Evolutionary conservation across 2,797 vertebrate genomes (phyloP).

Genomic region (Chaetophractus vellerosus): DNA sequence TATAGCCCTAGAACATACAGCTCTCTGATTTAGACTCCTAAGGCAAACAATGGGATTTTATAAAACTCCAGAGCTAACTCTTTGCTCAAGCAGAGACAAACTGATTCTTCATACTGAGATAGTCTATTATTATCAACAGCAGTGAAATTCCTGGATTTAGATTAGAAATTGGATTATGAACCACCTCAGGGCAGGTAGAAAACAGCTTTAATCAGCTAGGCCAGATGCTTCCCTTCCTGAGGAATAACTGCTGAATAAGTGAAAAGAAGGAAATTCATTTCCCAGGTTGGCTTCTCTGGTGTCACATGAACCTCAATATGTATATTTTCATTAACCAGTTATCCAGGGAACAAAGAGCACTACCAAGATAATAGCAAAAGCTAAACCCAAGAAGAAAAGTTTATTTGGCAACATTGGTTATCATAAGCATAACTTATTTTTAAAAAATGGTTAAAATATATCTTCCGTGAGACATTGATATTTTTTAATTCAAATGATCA

Average conservation of each 20-base stretch:
- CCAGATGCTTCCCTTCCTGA: constrained; percentile 71
- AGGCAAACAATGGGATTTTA: not conserved
- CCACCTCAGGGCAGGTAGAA: constrained; percentile 67
- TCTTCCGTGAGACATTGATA: constrained; percentile 44
- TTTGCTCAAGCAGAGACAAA: constrained; percentile 20
- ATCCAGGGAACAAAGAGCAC: constrained; percentile 66
- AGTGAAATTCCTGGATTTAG: constrained; percentile 62
- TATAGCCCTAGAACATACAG: not conserved
- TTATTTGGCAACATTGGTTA: constrained; percentile 18
- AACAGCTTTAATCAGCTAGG: constrained; percentile 66
- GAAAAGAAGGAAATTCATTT: constrained; percentile 69
- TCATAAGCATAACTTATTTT: not conserved
- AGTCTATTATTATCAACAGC: constrained; percentile 20
- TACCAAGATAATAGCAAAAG: constrained; percentile 48
- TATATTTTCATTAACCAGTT: constrained; percentile 74
- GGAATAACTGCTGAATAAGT: constrained; percentile 69
- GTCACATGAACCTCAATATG: constrained; percentile 37
- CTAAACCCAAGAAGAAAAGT: constrained; percentile 55
- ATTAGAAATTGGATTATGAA: constrained; percentile 81
- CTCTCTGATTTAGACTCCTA: not conserved
- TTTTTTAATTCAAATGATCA: constrained; percentile 53
- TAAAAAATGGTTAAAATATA: constrained; percentile 32
- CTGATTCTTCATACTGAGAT: constrained; percentile 41
- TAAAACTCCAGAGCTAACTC: not conserved
- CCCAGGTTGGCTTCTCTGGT: constrained; percentile 6